Base-by-base conservation (phyloP, 2,113 vertebrate genomes). In the Raja brachyura region DNA sequence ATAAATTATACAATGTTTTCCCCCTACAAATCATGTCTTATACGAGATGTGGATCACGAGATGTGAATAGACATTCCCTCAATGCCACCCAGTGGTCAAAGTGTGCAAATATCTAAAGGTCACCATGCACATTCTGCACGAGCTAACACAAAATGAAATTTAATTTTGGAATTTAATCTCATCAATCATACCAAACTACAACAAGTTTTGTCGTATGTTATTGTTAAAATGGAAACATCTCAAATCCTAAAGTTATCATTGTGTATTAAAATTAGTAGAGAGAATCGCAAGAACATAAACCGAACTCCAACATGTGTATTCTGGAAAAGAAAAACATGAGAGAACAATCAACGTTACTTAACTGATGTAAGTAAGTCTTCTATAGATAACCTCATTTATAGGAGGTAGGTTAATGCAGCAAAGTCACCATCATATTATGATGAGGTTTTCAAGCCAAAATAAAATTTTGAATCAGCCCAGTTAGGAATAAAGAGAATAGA, bases 51-150 rank as follows among this genome's bases (percentile, higher is more conserved):
- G 5, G 0, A 5, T 48, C 5, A 66, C 14, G 56, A 61, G 9
- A n/a, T 88, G 16, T 63, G 13, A 88, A n/a, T 4, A 66, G 4
- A 88, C 59, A 20, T 88, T 88, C 18, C 83, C 18, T 63, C n/a
- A 63, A 59, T 88, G 83, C 83, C 83, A 88, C n/a, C 83, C 56
- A 88, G 83, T 88, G 83, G 83, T 14, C 83, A 63, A 63, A 7
- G 59, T 63, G 83, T 66, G 83, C 28, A 88, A 63, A 88, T 88
- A 39, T 20, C 33, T 48, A 48, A 33, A 79, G 16, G 18, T 4
- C 39, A 79, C 25, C 79, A 56, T 56, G 25, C 48, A 56, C 7
- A 7, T 48, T 59, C 11, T 61, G 56, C 54, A 85, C 5, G 10
- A 56, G 10, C 22, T 22, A 59, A 25, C 1, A 25, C 10, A 22